These are phyloP conservation scores for Cydia pomonella DNA, from an alignment of 1,140 invertebrate genomes.

Conservation along the genomic window DNA sequence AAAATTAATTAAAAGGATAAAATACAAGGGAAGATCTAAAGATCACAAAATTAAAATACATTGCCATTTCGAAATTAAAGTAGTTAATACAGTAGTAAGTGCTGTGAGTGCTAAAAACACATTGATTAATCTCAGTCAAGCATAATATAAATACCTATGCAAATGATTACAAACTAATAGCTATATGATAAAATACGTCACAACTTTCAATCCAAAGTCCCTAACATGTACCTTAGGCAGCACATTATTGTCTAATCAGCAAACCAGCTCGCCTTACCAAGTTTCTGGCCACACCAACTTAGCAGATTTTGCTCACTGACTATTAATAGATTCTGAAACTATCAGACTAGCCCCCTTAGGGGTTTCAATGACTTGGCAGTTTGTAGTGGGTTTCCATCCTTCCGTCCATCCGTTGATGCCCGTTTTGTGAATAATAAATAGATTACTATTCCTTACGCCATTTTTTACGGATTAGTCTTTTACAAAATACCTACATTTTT, in stretches of 20 bases:
- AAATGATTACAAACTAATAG: conserved; percentile 1
- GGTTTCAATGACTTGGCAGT: conserved; percentile 1
- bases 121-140: not conserved
- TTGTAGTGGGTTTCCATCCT: not conserved
- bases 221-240: not conserved
- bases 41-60: too few species aligned
- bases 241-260: conserved; percentile 8
- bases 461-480: not conserved
- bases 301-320: not conserved
- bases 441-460: not conserved
- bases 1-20: too few species aligned
- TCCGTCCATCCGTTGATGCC: not conserved
- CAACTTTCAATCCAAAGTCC: not conserved
- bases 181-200: not conserved
- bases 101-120: too few species aligned
- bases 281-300: not conserved
- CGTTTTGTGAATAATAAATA: not conserved
- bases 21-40: too few species aligned
- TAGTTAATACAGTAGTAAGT: too few species aligned
- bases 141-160: not conserved
- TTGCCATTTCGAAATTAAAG: too few species aligned
- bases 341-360: not conserved
- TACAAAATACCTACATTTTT: not conserved
- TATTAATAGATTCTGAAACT: conserved; percentile 7
- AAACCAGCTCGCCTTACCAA: not conserved